Base-by-base conservation (phyloP, 2,888 invertebrate species). In the Pyrrhosoma nymphula region DNA sequence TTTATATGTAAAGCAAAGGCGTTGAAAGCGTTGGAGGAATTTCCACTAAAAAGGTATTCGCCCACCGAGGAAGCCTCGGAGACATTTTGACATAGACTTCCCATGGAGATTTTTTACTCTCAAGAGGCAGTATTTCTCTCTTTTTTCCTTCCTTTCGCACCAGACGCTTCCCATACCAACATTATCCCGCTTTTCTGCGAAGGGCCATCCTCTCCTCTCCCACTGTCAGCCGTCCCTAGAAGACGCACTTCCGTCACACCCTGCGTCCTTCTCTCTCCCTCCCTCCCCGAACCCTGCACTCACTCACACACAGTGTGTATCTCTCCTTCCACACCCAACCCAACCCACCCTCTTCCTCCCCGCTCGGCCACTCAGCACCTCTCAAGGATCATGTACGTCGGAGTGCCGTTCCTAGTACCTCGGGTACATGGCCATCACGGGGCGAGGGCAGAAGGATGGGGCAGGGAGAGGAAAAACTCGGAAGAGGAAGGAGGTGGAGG, bases 371-470 rank as follows among this genome's bases (percentile, higher is more conserved):
- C 55, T 55, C 89, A 89, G 26, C 12, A 55, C 55, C 89, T 56
- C 89, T 89, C 89, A 47, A 55, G n/a, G 23, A 89, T 89, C 89
- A 6, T 89, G 89, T 89, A 89, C n/a, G 89, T 39, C 89, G 56
- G 89, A 89, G 89, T 89, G 89, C 55, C 89, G 89, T 89, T 89
- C 89, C 89, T 89, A 56, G 89, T 89, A 89, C n/a, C 89, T 89
- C 55, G 55, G 47, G 23, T 10, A n/a, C 89, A 89, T 56, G 89
- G 10, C 89, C 89, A 55, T 89, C 89, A 26, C 3, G 14, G 26
- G 89, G n/a, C 20, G 23, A 35, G 18, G 75, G 30, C 2, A 12
- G 8, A 82, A 4, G 60, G 60, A 10, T 0, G 88, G 47, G 20
- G 47, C 20, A n/a, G 89, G n/a, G 55, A 39, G 39, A 55, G n/a